Evolutionary conservation across 1,140 invertebrate species (phyloP), one percentile per base, ranked within the genome.

Genomic region (Drosophila ohnishii): DNA sequence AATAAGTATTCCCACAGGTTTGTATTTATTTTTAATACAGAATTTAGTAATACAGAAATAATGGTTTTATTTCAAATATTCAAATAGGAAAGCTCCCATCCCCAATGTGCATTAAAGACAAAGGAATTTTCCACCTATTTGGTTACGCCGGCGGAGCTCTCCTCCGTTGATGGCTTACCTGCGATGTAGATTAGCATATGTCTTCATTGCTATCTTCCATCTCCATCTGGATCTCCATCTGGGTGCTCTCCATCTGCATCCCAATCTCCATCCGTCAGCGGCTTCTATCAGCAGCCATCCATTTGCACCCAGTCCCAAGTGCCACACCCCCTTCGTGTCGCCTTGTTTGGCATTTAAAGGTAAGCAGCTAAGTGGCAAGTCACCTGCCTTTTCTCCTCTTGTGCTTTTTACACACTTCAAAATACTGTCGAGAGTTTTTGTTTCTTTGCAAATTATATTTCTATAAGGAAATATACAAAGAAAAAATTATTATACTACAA

Each of bases 341-440:
- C 70, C 69, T 51, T 75, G 73, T 75, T 75, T 76, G 73, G 53
- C 62, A 53, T 53, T 67, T 59, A 76, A 76, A 76, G 73, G 73
- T 75, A 75, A 75, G 73, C 72, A 75, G 48, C 62, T 75, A 75
- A 75, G 73, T 75, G 73, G 72, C 72, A 75, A 75, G 70, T 64
- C 67, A 65, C 42, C 60, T 25, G 39, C 32, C 51, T 53, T 42
- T 35, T 51, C 65, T 42, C 19, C 30, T 19, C 35, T 19, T n/a
- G 30, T 65, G 34, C 19, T 9, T 28, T 65, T 51, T 7, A 10
- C 28, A 64, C 65, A 66, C 65, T 42, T 16, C 13, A 11, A 40
- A 64, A 50, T 47, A 39, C 45, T n/a, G 2, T 5, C 14, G 1
- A 4, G 19, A 5, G 22, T 25, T 25, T 44, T 22, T 44, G 19